phyloP scores from a whole-genome alignment of 2,797 vertebrate genomes.

The Yasuhikotakia modesta region DNA sequence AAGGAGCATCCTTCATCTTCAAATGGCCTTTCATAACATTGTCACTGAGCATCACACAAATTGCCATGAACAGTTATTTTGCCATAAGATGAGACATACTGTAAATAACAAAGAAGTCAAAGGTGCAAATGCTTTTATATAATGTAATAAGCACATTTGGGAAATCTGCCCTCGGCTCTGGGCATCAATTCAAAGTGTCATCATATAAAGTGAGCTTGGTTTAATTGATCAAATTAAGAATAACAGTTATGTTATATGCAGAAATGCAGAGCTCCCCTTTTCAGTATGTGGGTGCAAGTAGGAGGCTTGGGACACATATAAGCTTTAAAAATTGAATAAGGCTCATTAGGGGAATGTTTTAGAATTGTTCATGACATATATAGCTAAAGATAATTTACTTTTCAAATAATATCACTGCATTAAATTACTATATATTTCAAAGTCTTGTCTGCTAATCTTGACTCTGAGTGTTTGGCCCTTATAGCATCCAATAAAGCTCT shows the following conservation, averaged over 20 bases:
- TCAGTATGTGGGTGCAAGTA: no score
- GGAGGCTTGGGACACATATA: no score
- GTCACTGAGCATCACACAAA: slow-evolving; percentile 75
- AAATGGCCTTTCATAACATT: slow-evolving; percentile 76
- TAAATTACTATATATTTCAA: no score
- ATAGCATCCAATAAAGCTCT: no score
- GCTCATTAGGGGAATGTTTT: no score
- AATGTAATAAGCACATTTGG: slow-evolving; percentile 65
- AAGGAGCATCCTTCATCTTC: slow-evolving; percentile 71
- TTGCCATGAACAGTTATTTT: slow-evolving; percentile 67
- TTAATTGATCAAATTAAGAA: slow-evolving; percentile 72
- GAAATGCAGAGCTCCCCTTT: no score
- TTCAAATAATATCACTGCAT: no score
- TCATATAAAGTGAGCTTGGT: slow-evolving; percentile 73
- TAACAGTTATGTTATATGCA: slow-evolving; percentile 63
- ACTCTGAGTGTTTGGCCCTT: no score
- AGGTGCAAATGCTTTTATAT: slow-evolving; percentile 70
- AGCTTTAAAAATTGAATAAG: no score
- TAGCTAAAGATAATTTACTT: no score
- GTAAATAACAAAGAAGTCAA: slow-evolving; percentile 55
- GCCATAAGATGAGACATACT: slow-evolving; percentile 56
- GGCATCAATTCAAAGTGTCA: slow-evolving; percentile 69
- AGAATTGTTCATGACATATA: no score
- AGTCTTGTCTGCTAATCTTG: no score
- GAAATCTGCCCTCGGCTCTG: slow-evolving; percentile 66